A percentile compares a stretch with the other conserved stretches of the same genome.
Conservation (phyloP, 2,113 vertebrate genomes). For the Perca schrenkii region DNA sequence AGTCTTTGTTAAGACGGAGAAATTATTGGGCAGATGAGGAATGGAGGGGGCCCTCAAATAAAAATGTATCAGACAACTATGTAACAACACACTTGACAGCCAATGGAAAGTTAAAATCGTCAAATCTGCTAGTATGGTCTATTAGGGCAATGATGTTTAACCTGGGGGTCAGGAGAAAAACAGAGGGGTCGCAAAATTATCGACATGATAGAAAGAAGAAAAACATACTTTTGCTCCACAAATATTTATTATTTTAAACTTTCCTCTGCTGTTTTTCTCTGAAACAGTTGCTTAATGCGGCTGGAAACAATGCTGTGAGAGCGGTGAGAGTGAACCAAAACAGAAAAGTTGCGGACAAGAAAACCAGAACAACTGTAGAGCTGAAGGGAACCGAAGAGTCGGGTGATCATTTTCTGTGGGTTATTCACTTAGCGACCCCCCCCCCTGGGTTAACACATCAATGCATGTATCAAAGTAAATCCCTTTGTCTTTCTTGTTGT, state of each 20-base stretch:
- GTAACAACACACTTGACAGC: neutral
- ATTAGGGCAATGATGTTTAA: neutral
- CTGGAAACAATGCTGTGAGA: too few relatives aligned
- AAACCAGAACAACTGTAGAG: neutral
- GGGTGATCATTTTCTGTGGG: neutral
- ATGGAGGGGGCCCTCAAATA: neutral
- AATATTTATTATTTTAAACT: neutral
- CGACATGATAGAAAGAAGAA: neutral
- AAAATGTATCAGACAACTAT: neutral
- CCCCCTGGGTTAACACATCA: neutral
- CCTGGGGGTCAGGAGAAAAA: too few relatives aligned
- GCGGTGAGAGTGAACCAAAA: too few relatives aligned
- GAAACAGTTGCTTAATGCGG: too few relatives aligned
- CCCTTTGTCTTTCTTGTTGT: neutral
- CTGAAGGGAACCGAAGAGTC: neutral
- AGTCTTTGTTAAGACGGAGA: neutral
- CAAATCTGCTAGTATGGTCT: too few relatives aligned
- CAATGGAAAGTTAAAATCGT: neutral
- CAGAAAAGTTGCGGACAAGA: neutral
- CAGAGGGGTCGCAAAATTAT: neutral
- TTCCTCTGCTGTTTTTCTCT: neutral
- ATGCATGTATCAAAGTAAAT: neutral
- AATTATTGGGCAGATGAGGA: neutral
- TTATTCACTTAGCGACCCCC: neutral
- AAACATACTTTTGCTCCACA: neutral